Evolutionary conservation across 1,140 invertebrate species (phyloP).

Genomic region (Zaprionus kolodkinae): DNA sequence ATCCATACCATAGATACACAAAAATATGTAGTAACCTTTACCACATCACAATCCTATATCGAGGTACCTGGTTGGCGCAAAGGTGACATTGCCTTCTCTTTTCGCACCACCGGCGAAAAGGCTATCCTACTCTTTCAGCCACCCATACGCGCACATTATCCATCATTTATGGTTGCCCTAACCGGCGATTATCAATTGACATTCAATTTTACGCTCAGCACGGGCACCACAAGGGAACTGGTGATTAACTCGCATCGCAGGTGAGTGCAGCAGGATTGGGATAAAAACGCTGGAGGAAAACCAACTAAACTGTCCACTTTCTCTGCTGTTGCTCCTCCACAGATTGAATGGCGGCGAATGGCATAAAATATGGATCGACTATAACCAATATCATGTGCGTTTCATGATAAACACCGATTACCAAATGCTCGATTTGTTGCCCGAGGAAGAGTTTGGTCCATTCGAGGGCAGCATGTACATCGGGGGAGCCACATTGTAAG

Average conservation of each 20-base stretch:
- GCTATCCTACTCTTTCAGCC: constrained; percentile 96
- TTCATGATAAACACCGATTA: constrained; percentile 96
- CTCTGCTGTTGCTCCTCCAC: not conserved
- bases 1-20: constrained; percentile 89
- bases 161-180: constrained; percentile 94
- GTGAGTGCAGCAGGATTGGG: constrained; percentile 16
- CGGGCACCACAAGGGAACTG: constrained; percentile 90
- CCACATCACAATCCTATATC: constrained; percentile 95
- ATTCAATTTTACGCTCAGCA: constrained; percentile 95
- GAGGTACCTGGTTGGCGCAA: constrained; percentile 96
- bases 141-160: constrained; percentile 93
- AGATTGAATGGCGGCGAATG: constrained; percentile 95
- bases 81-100: constrained; percentile 96
- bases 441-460: constrained; percentile 94
- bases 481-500: constrained; percentile 94
- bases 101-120: constrained; percentile 94
- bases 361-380: constrained; percentile 98
- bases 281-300: not conserved
- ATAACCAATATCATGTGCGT: constrained; percentile 96
- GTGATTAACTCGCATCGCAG: constrained; percentile 91
- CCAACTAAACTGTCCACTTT: not conserved
- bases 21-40: constrained; percentile 96
- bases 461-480: constrained; percentile 97
- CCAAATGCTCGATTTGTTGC: constrained; percentile 92
- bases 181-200: constrained; percentile 93